These are phyloP conservation scores for Erinaceus europaeus DNA, from an alignment of 2,113 vertebrate genomes.

Conservation along the genomic window DNA sequence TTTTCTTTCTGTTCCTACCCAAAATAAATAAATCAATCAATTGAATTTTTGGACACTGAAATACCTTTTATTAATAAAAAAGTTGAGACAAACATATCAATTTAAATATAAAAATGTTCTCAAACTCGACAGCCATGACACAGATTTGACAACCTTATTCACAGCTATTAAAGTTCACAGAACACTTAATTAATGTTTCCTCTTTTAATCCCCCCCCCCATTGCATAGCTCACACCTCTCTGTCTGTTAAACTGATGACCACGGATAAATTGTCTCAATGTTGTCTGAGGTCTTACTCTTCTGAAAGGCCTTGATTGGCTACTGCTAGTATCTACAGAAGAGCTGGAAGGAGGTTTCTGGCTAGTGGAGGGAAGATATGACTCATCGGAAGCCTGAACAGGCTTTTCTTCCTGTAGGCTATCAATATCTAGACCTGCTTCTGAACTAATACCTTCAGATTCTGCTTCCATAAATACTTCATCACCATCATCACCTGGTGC, in stretches of 20 bases:
- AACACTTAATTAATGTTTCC: conserved; percentile 84
- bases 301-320: conserved; percentile 87
- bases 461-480: conserved; percentile 91
- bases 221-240: conserved; percentile 85
- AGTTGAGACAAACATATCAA: conserved; percentile 79
- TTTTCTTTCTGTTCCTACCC: no score
- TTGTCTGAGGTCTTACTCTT: conserved; percentile 88
- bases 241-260: conserved; percentile 89
- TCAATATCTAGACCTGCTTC: no score
- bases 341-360: no score
- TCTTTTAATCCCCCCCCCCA: conserved; percentile 90
- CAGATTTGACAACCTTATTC: no score
- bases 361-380: no score
- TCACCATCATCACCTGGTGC: conserved; percentile 88
- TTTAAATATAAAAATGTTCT: conserved; percentile 83
- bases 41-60: conserved; percentile 71
- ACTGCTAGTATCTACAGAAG: conserved; percentile 89
- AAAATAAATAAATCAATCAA: no score
- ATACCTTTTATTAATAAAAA: conserved; percentile 92
- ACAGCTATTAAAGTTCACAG: conserved; percentile 73
- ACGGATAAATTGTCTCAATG: conserved; percentile 87
- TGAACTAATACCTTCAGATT: conserved; percentile 93
- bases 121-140: conserved; percentile 72
- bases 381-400: no score
- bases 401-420: no score